These are phyloP conservation scores for Synergus gifuensis DNA, from an alignment of 2,888 invertebrate genomes.

Conservation along the genomic window DNA sequence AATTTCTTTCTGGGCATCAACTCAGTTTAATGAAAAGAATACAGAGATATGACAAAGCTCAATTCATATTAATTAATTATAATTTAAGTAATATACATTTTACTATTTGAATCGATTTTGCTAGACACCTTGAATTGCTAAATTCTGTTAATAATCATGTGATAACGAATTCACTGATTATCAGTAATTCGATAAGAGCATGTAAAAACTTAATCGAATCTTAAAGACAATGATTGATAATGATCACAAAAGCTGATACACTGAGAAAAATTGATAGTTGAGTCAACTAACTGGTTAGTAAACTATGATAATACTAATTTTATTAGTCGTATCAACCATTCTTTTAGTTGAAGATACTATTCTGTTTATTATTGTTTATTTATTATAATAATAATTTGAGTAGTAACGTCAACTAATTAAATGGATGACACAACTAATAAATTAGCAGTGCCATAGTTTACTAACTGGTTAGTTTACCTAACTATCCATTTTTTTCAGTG, in stretches of 20 bases:
- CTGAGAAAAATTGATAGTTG: no score
- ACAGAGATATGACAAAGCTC: neutral
- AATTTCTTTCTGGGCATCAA: neutral
- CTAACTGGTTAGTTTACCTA: no score
- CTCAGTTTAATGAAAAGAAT: neutral
- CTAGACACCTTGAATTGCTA: conserved; percentile 31
- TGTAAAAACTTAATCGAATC: conserved; percentile 27
- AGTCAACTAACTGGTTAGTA: no score
- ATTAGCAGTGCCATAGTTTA: no score
- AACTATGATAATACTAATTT: no score
- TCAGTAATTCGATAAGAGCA: conserved; percentile 41
- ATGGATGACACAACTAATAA: no score
- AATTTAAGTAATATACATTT: neutral
- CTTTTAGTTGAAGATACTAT: no score
- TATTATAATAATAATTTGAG: no score
- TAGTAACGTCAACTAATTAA: no score
- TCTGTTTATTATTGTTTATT: no score
- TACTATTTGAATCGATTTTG: neutral
- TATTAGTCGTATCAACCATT: no score
- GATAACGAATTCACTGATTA: conserved; percentile 12
- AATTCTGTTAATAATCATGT: conserved; percentile 32
- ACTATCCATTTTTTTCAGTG: no score
- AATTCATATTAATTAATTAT: neutral
- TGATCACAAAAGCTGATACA: conserved; percentile 58
- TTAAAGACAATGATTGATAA: conserved; percentile 22